Evolutionary conservation across 2,797 vertebrate genomes (phyloP), one percentile per base, ranked within the genome.

Genomic region (Diglossa cyanea): DNA sequence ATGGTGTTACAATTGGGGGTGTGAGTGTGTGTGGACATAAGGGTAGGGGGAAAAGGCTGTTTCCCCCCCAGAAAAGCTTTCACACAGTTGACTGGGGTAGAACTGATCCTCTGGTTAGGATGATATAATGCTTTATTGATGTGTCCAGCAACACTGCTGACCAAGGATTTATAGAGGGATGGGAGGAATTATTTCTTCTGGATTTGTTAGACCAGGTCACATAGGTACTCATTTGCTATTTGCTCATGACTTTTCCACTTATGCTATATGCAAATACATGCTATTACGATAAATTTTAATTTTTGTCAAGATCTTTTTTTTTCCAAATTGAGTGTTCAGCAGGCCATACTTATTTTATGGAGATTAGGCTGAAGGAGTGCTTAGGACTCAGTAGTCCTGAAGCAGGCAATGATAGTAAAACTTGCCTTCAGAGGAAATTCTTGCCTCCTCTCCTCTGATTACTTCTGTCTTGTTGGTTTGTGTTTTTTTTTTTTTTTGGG

Each of bases 11-110:
- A 75, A 39, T 2, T 39, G 19, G 5, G 25, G 9, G 6, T 47
- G 42, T 57, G 58, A 30, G 30, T 21, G 8, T 11, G 12, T 10
- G 6, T 31, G 20, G 14, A 33, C 66, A 8, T 16, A 25, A 25
- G 18, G 6, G 2, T 15, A 5, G 19, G 42, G 31, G 1, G 2
- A 24, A 45, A 66, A 19, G 26, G 23, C 12, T 2, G 1, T 81
- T 84, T 74, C 4, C 5, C 6, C 8, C 3, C 5, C 4, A 16
- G 31, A 45, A 37, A 60, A 23, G 2, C 28, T 26, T 86, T 86
- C 39, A 57, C 5, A 3, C 63, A 10, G 4, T 19, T 76, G 70
- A 5, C 24, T 62, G 17, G 25, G 13, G 4, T 73, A 60, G 33
- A 54, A 50, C 25, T 67, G 31, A 45, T 88, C 9, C 39, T 54